A percentile compares a stretch with the other conserved stretches of the same genome.
Conservation (phyloP, 2,797 vertebrate species). For the Pangasius djambal region DNA sequence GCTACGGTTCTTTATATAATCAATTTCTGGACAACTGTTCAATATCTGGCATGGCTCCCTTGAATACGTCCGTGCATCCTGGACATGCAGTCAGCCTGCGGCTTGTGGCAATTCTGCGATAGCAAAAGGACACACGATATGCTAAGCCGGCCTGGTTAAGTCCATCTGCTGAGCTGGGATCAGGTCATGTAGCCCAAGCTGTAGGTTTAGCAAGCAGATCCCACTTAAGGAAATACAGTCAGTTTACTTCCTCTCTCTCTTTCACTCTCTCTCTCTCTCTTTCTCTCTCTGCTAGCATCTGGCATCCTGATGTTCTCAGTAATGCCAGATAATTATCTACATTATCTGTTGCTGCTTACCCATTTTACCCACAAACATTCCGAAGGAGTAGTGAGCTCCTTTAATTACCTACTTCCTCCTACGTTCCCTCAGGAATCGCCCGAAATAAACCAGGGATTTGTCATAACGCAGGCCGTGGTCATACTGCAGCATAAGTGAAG, state of each 20-base stretch:
- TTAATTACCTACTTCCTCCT: slow-evolving; percentile 58
- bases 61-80: background rate
- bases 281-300: slow-evolving; percentile 47
- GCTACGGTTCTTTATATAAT: slow-evolving; percentile 41
- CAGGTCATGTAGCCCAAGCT: slow-evolving; percentile 38
- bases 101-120: slow-evolving; percentile 23
- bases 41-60: slow-evolving; percentile 24
- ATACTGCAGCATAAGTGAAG: slow-evolving; percentile 26
- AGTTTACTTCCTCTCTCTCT: slow-evolving; percentile 16
- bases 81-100: background rate
- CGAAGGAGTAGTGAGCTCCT: slow-evolving; percentile 46
- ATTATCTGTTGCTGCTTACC: slow-evolving; percentile 59
- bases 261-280: background rate
- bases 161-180: slow-evolving; percentile 48
- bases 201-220: slow-evolving; percentile 44
- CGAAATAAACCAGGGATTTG: slow-evolving; percentile 55
- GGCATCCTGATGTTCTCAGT: slow-evolving; percentile 53
- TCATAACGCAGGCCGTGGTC: slow-evolving; percentile 50
- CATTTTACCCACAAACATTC: slow-evolving; percentile 56
- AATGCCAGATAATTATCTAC: slow-evolving; percentile 60
- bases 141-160: slow-evolving; percentile 52
- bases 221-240: slow-evolving; percentile 23
- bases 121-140: slow-evolving; percentile 51
- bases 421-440: slow-evolving; percentile 46
- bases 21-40: slow-evolving; percentile 40